Percentiles rank a stretch among this genome's conserved stretches.
Evolutionary conservation across 2,888 invertebrate genomes (phyloP).

Genomic region (Hyposoter dolosus): DNA sequence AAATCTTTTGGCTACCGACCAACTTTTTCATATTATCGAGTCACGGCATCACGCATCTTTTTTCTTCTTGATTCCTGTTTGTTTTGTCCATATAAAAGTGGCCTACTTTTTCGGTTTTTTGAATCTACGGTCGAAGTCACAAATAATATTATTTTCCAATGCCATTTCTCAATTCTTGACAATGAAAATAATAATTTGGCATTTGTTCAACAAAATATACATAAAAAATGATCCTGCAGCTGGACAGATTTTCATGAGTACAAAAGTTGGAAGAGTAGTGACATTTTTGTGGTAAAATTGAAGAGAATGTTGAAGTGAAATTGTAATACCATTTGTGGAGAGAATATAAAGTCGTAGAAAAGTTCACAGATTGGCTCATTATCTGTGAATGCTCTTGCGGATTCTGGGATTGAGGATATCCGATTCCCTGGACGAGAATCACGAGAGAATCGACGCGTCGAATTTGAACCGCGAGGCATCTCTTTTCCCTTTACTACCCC

Average conservation of each 20-base stretch:
- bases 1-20: slow-evolving; percentile 41
- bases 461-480: slow-evolving; percentile 50
- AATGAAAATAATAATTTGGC: not conserved
- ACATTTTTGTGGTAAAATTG: slow-evolving; percentile 18
- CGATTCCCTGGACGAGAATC: slow-evolving; percentile 59
- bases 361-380: slow-evolving; percentile 64
- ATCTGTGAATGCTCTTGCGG: slow-evolving; percentile 65
- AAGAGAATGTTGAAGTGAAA: slow-evolving; percentile 14
- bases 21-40: slow-evolving; percentile 29
- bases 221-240: not conserved
- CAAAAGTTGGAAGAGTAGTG: not conserved
- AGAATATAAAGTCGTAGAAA: slow-evolving; percentile 34
- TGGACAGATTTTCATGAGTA: not conserved
- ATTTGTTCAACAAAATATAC: not conserved
- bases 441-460: slow-evolving; percentile 55
- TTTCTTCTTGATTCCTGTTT: not conserved
- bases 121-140: not conserved
- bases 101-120: not conserved
- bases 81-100: not conserved
- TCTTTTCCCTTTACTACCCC: slow-evolving; percentile 19
- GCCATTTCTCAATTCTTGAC: not conserved
- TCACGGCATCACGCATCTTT: slow-evolving; percentile 7
- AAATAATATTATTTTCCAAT: not conserved
- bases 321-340: slow-evolving; percentile 47
- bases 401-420: slow-evolving; percentile 68